phyloP scores from a whole-genome alignment of 2,888 invertebrate genomes.

The Drosophila pseudotalamancana region DNA sequence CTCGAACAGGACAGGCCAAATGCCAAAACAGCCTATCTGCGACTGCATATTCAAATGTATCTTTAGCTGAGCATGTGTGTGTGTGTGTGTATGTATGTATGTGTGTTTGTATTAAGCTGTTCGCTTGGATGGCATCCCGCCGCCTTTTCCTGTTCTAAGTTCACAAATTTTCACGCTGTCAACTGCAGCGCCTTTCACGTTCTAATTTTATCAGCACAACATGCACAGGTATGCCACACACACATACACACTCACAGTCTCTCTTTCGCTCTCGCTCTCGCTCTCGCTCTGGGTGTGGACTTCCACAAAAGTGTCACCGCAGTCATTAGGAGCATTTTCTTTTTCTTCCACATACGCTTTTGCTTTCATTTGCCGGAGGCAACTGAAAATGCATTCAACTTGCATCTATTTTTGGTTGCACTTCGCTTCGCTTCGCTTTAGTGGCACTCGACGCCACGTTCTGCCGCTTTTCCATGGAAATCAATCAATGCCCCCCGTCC shows the following conservation, averaged over 20 bases:
- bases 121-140: slow-evolving; percentile 61
- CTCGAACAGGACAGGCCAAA: slow-evolving; percentile 50
- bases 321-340: slow-evolving; percentile 67
- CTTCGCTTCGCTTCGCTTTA: slow-evolving; percentile 48
- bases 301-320: slow-evolving; percentile 78
- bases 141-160: slow-evolving; percentile 74
- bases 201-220: slow-evolving; percentile 69
- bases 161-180: slow-evolving; percentile 78
- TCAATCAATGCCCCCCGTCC: slow-evolving; percentile 70
- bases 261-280: background rate
- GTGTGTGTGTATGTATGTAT: background rate
- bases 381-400: slow-evolving; percentile 53
- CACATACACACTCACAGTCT: background rate
- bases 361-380: slow-evolving; percentile 40
- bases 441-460: slow-evolving; percentile 51
- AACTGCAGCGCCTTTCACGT: slow-evolving; percentile 73
- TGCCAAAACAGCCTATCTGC: slow-evolving; percentile 32
- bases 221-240: slow-evolving; percentile 65
- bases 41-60: slow-evolving; percentile 7
- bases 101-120: slow-evolving; percentile 38
- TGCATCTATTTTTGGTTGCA: slow-evolving; percentile 60
- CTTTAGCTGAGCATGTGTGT: background rate
- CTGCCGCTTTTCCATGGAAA: slow-evolving; percentile 65
- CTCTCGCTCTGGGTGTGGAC: slow-evolving; percentile 13
- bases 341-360: slow-evolving; percentile 53